Evolutionary conservation across 2,888 invertebrate species (phyloP).

Genomic region (Caenorhabditis sp.): DNA sequence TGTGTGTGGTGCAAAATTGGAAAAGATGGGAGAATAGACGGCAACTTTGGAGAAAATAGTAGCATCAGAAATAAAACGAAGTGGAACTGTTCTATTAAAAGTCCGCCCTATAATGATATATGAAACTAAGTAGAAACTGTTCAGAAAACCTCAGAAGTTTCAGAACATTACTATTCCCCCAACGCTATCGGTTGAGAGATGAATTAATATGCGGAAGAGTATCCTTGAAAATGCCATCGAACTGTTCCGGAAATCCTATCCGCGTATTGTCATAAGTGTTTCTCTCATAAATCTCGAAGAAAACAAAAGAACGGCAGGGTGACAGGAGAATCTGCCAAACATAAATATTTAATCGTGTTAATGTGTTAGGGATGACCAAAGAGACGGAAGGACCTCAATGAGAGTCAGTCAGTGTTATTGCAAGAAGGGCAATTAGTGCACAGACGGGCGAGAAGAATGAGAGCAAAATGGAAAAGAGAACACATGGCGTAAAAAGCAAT

Average conservation of each 20-base stretch:
- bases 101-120: too few species aligned
- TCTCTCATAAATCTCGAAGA: conserved; percentile 37
- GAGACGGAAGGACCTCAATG: background rate
- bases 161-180: background rate
- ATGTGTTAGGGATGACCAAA: conserved; percentile 57
- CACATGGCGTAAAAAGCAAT: conserved; percentile 56
- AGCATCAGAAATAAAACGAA: too few species aligned
- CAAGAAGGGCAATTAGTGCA: conserved; percentile 60
- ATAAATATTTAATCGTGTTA: conserved; percentile 62
- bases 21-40: conserved; percentile 7
- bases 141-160: too few species aligned
- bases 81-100: too few species aligned
- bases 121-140: too few species aligned
- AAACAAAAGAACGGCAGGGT: conserved; percentile 32
- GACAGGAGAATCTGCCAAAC: conserved; percentile 32
- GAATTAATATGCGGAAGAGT: conserved; percentile 6
- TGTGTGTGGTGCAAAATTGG: conserved; percentile 24
- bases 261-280: conserved; percentile 19
- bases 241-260: conserved; percentile 48
- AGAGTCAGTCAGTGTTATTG: conserved; percentile 42
- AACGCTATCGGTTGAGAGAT: background rate
- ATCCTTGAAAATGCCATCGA: conserved; percentile 18
- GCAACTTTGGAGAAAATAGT: background rate
- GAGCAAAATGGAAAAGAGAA: conserved; percentile 21
- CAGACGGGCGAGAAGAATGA: conserved; percentile 41